These are phyloP conservation scores for Phalloptychus januarius DNA, from an alignment of 2,797 vertebrate genomes.

Conservation along the genomic window DNA sequence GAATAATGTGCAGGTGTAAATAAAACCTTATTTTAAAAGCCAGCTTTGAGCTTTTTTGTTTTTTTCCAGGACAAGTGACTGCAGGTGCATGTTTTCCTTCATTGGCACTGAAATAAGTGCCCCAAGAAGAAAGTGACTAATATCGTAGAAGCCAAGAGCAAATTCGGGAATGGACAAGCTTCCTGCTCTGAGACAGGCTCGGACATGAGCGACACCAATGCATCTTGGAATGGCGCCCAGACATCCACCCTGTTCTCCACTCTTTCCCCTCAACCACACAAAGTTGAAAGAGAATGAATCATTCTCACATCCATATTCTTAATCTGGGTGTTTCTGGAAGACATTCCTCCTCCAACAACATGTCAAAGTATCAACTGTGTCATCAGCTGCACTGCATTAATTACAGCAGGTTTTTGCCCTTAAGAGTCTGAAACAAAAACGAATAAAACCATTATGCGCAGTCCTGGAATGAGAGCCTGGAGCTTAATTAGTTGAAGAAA, in stretches of 20 bases:
- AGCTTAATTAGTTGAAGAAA: conserved; percentile 20
- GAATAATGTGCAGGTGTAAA: conserved; percentile 43
- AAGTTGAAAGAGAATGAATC: conserved; percentile 28
- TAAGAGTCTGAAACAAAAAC: neutral
- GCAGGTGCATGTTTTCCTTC: neutral
- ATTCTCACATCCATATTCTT: conserved; percentile 2
- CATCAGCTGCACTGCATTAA: neutral
- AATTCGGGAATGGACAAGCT: conserved; percentile 26
- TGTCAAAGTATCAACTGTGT: neutral
- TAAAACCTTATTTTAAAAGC: conserved; percentile 43
- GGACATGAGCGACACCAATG: conserved; percentile 49
- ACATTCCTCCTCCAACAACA: neutral
- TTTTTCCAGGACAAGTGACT: neutral
- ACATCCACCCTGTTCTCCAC: conserved; percentile 32
- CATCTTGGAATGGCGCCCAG: conserved; percentile 38
- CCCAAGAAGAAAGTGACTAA: neutral
- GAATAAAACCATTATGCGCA: neutral
- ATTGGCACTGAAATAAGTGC: neutral
- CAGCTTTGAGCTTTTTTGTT: neutral
- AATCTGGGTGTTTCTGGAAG: conserved; percentile 2
- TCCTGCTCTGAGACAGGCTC: conserved; percentile 49
- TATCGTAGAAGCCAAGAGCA: conserved; percentile 16
- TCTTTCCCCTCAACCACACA: neutral
- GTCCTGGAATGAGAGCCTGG: conserved; percentile 16
- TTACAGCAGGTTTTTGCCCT: neutral